Percentiles rank a stretch among this genome's conserved stretches.
Conservation (phyloP, 2,888 invertebrate species). For the Serripes groenlandicus region DNA sequence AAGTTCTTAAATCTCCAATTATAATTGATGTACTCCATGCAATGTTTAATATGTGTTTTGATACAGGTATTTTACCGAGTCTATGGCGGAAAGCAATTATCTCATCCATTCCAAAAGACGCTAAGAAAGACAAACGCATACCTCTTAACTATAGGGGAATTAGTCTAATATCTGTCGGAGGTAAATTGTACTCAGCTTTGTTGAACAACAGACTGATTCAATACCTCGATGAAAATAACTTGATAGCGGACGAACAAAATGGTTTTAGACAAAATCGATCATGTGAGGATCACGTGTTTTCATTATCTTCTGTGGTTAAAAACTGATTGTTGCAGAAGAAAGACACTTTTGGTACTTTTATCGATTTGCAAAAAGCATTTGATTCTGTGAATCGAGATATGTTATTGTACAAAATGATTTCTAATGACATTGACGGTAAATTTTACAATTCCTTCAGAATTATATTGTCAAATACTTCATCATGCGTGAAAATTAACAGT, state of each 20-base stretch:
- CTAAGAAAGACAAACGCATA: neutral
- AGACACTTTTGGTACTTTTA: conserved; percentile 22
- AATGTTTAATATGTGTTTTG: conserved; percentile 43
- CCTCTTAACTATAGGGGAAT: conserved; percentile 27
- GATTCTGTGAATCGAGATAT: conserved; percentile 42
- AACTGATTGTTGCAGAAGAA: too few relatives aligned
- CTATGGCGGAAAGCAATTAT: conserved; percentile 33
- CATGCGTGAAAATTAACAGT: conserved; percentile 31
- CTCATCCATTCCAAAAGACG: conserved; percentile 19
- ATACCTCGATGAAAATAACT: too few relatives aligned
- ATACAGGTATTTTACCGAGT: conserved; percentile 34
- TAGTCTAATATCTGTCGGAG: conserved; percentile 39
- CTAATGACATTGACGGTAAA: too few relatives aligned
- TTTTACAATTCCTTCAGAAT: neutral
- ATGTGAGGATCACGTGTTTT: conserved; percentile 52
- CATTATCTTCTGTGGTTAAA: conserved; percentile 29
- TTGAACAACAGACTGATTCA: too few relatives aligned
- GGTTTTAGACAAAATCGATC: conserved; percentile 44
- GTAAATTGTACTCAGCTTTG: conserved; percentile 51
- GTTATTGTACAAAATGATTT: conserved; percentile 47
- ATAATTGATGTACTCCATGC: conserved; percentile 21
- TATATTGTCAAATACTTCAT: neutral
- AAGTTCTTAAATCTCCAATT: conserved; percentile 21
- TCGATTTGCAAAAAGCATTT: conserved; percentile 25
- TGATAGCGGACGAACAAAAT: conserved; percentile 51